Conservation (phyloP, 1,140 invertebrate species). For the Nasonia giraulti region DNA sequence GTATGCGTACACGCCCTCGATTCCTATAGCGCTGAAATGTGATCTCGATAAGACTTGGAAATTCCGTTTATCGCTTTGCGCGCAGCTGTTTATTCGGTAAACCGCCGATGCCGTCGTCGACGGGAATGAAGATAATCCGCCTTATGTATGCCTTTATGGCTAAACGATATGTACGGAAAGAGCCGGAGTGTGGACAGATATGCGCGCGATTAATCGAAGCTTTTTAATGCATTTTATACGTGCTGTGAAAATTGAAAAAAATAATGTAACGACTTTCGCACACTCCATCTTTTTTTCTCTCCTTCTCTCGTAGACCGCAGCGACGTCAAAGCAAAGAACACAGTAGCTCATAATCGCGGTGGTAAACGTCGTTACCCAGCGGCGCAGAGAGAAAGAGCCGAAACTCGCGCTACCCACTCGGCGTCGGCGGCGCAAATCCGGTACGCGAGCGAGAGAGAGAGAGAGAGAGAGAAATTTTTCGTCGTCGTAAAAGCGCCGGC, state of each 20-base stretch:
- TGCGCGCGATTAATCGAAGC: too few relatives aligned
- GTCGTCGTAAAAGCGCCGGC: not conserved
- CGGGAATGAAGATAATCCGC: not conserved
- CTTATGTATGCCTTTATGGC: not conserved
- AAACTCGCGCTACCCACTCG: not conserved
- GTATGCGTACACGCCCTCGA: not conserved
- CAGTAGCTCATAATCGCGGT: not conserved
- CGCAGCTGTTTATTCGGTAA: slow-evolving; percentile 2
- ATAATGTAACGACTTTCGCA: not conserved
- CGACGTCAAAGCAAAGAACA: not conserved
- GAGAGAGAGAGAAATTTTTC: not conserved
- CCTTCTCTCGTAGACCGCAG: too few relatives aligned
- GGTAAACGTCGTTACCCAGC: not conserved
- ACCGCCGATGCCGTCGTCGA: not conserved
- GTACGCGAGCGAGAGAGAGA: not conserved
- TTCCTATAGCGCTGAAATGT: not conserved
- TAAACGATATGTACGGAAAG: too few relatives aligned
- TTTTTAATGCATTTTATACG: too few relatives aligned
- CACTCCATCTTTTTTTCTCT: not conserved
- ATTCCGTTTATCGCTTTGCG: not conserved
- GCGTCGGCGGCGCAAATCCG: not conserved
- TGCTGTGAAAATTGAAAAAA: not conserved
- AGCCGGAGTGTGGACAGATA: too few relatives aligned
- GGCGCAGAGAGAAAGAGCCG: not conserved
- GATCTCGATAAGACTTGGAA: not conserved